These are phyloP conservation scores for Rhyacophila evoluta DNA, from an alignment of 2,888 invertebrate genomes.

Conservation along the genomic window DNA sequence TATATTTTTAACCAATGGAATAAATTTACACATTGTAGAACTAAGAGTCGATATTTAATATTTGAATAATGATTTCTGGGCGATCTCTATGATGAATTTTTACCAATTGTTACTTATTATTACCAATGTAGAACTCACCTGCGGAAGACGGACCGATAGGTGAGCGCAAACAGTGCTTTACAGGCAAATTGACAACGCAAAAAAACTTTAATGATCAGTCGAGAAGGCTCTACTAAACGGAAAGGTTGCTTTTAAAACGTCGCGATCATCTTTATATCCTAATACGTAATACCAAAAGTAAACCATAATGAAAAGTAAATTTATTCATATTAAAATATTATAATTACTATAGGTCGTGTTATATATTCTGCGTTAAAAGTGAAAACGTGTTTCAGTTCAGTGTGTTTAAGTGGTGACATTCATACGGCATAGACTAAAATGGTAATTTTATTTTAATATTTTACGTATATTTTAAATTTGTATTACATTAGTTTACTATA, in stretches of 20 bases:
- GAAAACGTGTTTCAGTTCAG: not conserved
- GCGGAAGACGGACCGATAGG: not conserved
- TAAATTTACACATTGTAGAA: too few relatives aligned
- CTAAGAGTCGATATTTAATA: too few relatives aligned
- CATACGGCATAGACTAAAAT: not conserved
- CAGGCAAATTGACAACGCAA: slow-evolving; percentile 4
- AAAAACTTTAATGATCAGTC: not conserved
- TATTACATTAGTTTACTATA: too few relatives aligned
- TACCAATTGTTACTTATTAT: not conserved
- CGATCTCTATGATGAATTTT: too few relatives aligned
- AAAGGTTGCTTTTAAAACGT: not conserved
- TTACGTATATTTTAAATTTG: too few relatives aligned
- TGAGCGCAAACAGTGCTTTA: not conserved
- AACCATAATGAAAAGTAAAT: not conserved
- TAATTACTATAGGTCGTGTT: not conserved
- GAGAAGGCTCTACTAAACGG: not conserved
- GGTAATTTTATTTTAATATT: not conserved
- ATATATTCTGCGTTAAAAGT: not conserved
- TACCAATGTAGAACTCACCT: not conserved
- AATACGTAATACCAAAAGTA: not conserved
- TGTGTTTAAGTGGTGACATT: not conserved
- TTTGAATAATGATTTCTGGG: too few relatives aligned
- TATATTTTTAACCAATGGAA: too few relatives aligned
- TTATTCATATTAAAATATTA: not conserved
- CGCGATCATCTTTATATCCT: not conserved